phyloP scores from a whole-genome alignment of 53 echinoderm and acorn worm genomes.

The Arbacia lixula region DNA sequence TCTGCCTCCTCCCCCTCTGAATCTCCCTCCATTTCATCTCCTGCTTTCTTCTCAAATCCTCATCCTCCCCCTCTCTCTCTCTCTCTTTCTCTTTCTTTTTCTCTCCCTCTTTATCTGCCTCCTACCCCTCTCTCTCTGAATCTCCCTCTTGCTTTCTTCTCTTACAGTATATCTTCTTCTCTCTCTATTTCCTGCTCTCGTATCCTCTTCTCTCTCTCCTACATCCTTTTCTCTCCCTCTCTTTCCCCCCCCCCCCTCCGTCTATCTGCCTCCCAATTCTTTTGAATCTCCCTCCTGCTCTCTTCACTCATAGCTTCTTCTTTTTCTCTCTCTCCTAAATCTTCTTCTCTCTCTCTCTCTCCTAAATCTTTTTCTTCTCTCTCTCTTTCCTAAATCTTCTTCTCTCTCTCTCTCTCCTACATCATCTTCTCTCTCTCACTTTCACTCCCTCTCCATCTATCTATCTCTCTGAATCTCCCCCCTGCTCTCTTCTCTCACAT shows the following conservation, averaged over 20 bases:
- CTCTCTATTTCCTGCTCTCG: background rate
- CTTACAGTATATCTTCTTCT: no score
- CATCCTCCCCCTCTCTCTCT: no score
- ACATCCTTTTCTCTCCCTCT: no score
- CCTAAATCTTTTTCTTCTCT: background rate
- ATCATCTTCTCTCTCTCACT: background rate
- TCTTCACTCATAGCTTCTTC: slow-evolving; percentile 1
- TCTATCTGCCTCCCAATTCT: no score
- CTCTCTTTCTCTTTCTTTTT: background rate
- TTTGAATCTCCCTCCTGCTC: background rate
- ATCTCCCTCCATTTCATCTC: no score
- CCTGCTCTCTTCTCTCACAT: background rate
- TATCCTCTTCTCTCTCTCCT: no score
- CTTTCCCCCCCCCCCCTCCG: background rate
- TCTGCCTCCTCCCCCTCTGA: background rate
- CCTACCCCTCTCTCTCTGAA: background rate
- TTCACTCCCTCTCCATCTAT: no score
- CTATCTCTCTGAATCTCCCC: background rate
- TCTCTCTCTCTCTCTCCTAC: background rate
- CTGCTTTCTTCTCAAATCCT: background rate
- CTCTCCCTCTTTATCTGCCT: background rate
- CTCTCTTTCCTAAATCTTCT: background rate
- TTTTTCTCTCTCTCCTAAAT: slow-evolving; percentile 27
- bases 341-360: background rate
- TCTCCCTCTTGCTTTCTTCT: background rate